A percentile compares a stretch with the other conserved stretches of the same genome.
phyloP scores from a whole-genome alignment of 1,140 invertebrate species.

The Acromyrmex echinatior region DNA sequence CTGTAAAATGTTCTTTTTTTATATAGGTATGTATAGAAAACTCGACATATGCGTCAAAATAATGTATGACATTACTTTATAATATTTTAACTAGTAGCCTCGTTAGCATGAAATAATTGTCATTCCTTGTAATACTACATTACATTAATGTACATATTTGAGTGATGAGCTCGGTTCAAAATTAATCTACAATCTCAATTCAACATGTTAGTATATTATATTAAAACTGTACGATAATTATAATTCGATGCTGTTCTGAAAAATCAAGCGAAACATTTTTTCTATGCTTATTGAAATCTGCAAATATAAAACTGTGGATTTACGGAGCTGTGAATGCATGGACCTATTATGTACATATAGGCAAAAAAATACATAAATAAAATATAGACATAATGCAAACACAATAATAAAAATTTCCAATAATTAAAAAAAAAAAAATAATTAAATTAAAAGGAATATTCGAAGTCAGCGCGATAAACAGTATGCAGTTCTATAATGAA shows the following conservation, averaged over 20 bases:
- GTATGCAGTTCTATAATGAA: too few relatives aligned
- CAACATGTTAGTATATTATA: background rate
- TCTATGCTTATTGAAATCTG: background rate
- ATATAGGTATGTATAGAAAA: background rate
- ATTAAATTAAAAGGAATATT: too few relatives aligned
- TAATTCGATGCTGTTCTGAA: background rate
- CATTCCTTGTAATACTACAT: background rate
- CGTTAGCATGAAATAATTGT: background rate
- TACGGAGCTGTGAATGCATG: background rate
- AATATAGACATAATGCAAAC: background rate
- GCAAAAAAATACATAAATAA: background rate
- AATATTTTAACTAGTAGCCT: background rate
- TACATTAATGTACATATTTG: background rate
- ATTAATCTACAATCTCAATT: slow-evolving; percentile 5
- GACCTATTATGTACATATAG: background rate
- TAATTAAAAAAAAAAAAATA: too few relatives aligned
- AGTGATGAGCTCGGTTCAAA: background rate
- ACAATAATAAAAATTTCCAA: too few relatives aligned
- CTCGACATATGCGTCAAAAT: background rate
- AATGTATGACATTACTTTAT: slow-evolving; percentile 4
- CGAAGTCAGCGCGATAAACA: too few relatives aligned
- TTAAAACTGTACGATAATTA: background rate
- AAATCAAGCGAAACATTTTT: background rate
- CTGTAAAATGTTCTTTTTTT: background rate
- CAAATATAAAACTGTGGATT: background rate